These are phyloP conservation scores for Alfaro cultratus DNA, from an alignment of 2,797 vertebrate genomes.

Conservation along the genomic window DNA sequence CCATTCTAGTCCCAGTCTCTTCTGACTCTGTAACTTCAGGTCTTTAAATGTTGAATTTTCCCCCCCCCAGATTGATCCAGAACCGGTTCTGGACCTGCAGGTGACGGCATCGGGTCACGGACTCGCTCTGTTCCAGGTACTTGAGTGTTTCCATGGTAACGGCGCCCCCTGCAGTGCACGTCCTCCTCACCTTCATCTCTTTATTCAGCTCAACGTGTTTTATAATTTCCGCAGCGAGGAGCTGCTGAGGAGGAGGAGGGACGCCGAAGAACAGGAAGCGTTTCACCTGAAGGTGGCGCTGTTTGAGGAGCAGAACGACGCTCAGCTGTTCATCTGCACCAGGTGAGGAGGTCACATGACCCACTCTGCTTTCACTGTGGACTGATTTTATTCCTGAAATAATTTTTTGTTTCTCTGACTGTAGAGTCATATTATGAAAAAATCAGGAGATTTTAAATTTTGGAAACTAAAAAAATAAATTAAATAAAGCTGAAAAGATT, in stretches of 20 bases:
- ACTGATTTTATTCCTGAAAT: no score
- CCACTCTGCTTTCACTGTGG: neutral
- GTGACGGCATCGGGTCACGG: constrained; percentile 84
- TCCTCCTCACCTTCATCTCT: neutral
- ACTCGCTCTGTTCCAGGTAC: constrained; percentile 89
- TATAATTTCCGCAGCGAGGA: neutral
- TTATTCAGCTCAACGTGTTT: constrained; percentile 83
- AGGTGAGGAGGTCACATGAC: neutral
- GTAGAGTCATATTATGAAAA: neutral
- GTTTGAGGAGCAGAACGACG: neutral
- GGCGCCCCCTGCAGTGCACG: neutral
- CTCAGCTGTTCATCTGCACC: neutral
- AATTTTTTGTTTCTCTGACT: no score
- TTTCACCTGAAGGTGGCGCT: neutral
- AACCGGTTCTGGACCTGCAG: constrained; percentile 62
- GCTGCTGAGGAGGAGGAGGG: neutral
- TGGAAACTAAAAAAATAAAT: neutral
- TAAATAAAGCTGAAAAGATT: neutral
- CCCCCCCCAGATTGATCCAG: constrained; percentile 82
- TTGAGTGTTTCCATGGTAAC: neutral
- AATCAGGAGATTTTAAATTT: neutral
- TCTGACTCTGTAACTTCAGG: no score
- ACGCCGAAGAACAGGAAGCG: neutral
- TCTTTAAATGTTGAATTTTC: no score
- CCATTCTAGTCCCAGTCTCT: no score